Conservation (phyloP, 2,797 vertebrate genomes). For the Rhincodon typus region DNA sequence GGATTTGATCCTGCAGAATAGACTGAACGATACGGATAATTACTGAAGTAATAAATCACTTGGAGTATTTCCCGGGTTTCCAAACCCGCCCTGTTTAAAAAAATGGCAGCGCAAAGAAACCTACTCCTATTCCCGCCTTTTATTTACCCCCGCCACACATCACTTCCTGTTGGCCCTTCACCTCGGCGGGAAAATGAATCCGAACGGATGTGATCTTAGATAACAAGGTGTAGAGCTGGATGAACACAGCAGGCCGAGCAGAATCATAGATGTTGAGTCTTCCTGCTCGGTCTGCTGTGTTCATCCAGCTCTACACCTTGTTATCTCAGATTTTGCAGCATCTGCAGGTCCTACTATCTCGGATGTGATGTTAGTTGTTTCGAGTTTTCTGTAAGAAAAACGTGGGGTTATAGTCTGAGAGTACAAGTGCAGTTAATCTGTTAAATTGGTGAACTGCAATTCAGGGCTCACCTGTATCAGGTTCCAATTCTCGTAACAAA, state of each 20-base stretch:
- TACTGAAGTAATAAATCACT: not conserved
- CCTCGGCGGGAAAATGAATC: constrained; percentile 23
- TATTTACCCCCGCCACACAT: not conserved
- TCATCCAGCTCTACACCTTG: too few species aligned
- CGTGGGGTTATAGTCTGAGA: not conserved
- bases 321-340: too few species aligned
- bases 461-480: not conserved
- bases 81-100: not conserved
- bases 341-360: too few species aligned
- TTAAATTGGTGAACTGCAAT: not conserved
- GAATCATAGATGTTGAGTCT: too few species aligned
- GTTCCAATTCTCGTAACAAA: not conserved
- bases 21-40: not conserved
- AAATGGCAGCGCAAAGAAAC: not conserved
- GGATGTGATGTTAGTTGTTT: not conserved
- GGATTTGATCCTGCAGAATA: not conserved
- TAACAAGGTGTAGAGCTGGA: too few species aligned
- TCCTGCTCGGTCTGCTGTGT: too few species aligned
- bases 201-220: not conserved
- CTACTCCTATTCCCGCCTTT: not conserved
- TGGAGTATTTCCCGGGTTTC: not conserved
- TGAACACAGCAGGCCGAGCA: too few species aligned
- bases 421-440: not conserved
- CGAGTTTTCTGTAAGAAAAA: not conserved
- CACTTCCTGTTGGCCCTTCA: constrained; percentile 26